These are phyloP conservation scores for Chaenodraco wilsoni DNA, from an alignment of 2,797 vertebrate genomes.

Conservation along the genomic window DNA sequence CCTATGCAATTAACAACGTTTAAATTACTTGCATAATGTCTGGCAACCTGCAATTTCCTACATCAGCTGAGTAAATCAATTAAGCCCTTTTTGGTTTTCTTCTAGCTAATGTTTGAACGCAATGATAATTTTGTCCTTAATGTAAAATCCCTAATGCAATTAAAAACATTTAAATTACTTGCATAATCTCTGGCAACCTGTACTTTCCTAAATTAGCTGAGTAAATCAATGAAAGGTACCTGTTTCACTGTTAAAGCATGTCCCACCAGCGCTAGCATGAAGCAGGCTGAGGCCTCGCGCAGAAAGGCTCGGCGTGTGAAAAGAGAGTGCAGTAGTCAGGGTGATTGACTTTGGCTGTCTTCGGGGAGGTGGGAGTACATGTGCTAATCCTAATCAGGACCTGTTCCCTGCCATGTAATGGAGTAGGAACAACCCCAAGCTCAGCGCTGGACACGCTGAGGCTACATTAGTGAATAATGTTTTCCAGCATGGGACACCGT, in stretches of 20 bases:
- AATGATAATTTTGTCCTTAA: not conserved
- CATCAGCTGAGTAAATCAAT: too few relatives aligned
- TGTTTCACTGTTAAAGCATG: conserved; percentile 22
- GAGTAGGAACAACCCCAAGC: conserved; percentile 79
- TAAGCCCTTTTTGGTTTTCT: not conserved
- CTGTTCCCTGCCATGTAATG: conserved; percentile 86
- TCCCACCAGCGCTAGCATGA: conserved; percentile 46
- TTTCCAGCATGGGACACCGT: conserved; percentile 82
- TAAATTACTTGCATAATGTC: not conserved
- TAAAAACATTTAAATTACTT: not conserved
- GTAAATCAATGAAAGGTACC: conserved; percentile 20
- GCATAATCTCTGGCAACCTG: not conserved
- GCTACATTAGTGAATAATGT: conserved; percentile 86
- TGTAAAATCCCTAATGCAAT: not conserved
- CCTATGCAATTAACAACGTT: not conserved
- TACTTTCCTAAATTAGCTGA: conserved; percentile 16
- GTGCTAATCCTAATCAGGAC: conserved; percentile 86
- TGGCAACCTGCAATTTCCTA: not conserved
- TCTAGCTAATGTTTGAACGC: not conserved
- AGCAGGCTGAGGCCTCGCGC: conserved; percentile 42
- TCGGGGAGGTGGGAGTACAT: conserved; percentile 78
- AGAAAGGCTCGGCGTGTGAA: conserved; percentile 52
- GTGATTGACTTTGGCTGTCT: conserved; percentile 78
- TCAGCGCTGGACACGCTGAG: conserved; percentile 75
- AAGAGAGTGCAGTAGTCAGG: conserved; percentile 58